Conservation (phyloP, 1,140 invertebrate species). For the Dolichoris vasculosae region DNA sequence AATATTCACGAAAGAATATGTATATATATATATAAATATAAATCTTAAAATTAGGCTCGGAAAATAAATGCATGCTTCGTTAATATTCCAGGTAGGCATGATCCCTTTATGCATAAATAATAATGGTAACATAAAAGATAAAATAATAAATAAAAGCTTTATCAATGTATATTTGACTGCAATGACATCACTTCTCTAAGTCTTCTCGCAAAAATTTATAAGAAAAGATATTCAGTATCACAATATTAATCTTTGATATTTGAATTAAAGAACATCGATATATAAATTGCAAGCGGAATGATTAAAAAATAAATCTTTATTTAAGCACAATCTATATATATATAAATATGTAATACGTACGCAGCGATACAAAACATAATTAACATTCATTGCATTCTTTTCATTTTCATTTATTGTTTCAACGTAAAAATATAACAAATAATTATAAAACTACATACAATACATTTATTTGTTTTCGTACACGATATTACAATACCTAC, state of each 20-base stretch:
- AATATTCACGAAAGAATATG: background rate
- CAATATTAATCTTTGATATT: constrained; percentile 39
- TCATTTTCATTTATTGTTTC: background rate
- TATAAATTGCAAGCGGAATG: constrained; percentile 42
- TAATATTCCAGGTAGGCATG: background rate
- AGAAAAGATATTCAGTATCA: constrained; percentile 34
- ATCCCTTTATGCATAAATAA: background rate
- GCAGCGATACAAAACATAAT: background rate
- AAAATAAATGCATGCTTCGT: background rate
- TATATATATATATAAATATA: too few relatives aligned
- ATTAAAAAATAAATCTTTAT: constrained; percentile 32
- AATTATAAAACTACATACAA: constrained; percentile 54
- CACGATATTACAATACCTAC: background rate
- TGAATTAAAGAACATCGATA: constrained; percentile 30
- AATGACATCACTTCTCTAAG: constrained; percentile 20
- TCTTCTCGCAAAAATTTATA: constrained; percentile 35
- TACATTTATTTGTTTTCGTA: constrained; percentile 50
- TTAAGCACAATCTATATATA: constrained; percentile 3
- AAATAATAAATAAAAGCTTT: constrained; percentile 45
- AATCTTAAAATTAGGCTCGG: background rate
- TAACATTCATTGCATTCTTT: constrained; percentile 21
- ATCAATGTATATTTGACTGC: constrained; percentile 28
- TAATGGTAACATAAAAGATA: constrained; percentile 24
- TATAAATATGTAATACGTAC: background rate
- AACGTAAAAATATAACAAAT: constrained; percentile 32